Evolutionary conservation across 2,113 vertebrate genomes (phyloP), one percentile per base, ranked within the genome.

Genomic region (Andinoacara biseriatus): DNA sequence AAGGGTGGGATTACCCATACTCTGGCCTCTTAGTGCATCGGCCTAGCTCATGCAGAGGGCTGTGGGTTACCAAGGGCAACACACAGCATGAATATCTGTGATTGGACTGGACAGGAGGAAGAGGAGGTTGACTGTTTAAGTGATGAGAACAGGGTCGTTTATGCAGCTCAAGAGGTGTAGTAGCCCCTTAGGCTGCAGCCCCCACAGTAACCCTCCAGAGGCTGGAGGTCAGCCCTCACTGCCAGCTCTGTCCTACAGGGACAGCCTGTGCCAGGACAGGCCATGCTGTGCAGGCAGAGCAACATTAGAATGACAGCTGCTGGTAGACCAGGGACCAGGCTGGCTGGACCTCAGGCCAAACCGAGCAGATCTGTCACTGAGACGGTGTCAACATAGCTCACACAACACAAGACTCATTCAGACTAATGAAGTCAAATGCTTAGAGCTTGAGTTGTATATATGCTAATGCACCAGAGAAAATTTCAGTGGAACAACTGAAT

Each of bases 221-320:
- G 52, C 81, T 26, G 49, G 78, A 60, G 90, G 90, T 92, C 88
- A 88, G 82, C 61, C 84, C 80, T 17, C 72, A 26, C 84, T 84
- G 87, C 91, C 87, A 86, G 57, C 59, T 77, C 63, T 60, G 33
- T 90, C 87, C 90, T 84, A 46, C 83, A 89, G 91, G 81, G 88
- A 90, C 81, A 83, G 77, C 82, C 82, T 57, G 74, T 81, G 82
- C 74, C 75, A 35, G 85, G 40, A 67, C 80, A 31, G 85, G 77
- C 76, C 58, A 59, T 6, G 9, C 74, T 83, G 67, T 63, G 78
- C 80, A 80, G 82, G 59, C 87, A 83, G 81, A 88, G 59, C 80
- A 38, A 77, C 91, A 86, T 90, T 77, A 86, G 84, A 92, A 85
- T 94, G 94, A 92, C 92, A 93, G 94, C 87, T 89, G 92, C 87